Base-by-base conservation (phyloP, 2,888 invertebrate genomes). In the Luperina nickerlii region DNA sequence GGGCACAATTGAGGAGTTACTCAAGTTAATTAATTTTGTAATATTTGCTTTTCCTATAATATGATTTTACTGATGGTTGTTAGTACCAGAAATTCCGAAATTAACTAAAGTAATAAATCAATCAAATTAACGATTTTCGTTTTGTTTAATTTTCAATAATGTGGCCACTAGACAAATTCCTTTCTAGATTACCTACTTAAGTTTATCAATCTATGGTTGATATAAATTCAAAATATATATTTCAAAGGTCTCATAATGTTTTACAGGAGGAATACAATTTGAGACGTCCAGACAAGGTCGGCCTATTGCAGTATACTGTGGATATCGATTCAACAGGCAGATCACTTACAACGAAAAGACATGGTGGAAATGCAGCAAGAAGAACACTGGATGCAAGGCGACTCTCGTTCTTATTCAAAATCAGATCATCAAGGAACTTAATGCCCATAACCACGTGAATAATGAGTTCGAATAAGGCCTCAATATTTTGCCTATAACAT, bases 361-460 rank as follows among this genome's bases (percentile, higher is more conserved):
- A 8, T 72, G 85, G 66, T 85, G 84, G 84, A 78, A 79, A 48
- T 90, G 91, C 82, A 87, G 68, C 15, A 89, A 88, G 51, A 89
- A 85, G 77, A 75, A 81, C 42, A 24, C 38, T 2, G 90, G 90
- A 2, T 94, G 94, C 78, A 87, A 90, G 45, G 92, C 93, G 1
- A 84, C 89, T 1, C 85, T 94, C 15, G 86, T 88, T 18, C 93
- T 93, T 0, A 6, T 86, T 15, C 67, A 89, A 6, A 76, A 51
- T 20, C 11, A 42, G 8, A 38, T 63, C 9, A 5, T 48, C 48
- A 76, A 76, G 32, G 57, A 20, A 42, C 75, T 74, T 9, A 76
- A 60, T 75, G 8, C 3, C 3, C 45, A 75, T 48, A 75, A 76
- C 48, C 75, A 38, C n/a, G 18, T 7, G 11, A 63, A 11, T 8